Evolutionary conservation across 2,113 vertebrate species (phyloP), one percentile per base, ranked within the genome.

Genomic region (Syrmaticus mikado): DNA sequence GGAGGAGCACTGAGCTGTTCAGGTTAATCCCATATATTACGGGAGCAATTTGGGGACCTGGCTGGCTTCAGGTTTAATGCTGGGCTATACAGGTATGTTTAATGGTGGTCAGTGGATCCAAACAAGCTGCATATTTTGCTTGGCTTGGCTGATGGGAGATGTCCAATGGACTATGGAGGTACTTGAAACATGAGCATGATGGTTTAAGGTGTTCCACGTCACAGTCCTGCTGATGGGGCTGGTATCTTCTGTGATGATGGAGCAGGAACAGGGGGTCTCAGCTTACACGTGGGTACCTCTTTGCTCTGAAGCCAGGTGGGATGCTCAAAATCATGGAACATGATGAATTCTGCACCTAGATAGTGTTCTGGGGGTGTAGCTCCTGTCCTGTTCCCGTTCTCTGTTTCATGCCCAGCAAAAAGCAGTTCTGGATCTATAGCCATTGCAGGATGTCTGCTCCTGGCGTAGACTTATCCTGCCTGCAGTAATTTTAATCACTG

Each of bases 391-490:
- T 16, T 8, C 38, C 11, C 4, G 32, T 34, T 30, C 8, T 66
- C 45, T 36, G 10, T 43, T 15, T 28, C 28, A 3, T 25, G 38
- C 10, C 25, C n/a, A 41, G 19, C 5, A 25, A 13, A 36, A 45
- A 7, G 19, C 34, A 12, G 30, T 14, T 22, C 48, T 52, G 78
- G 45, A 11, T 25, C 32, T 4, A 0, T 1, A 62, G 22, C 19
- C 18, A 2, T 14, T 4, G 36, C 6, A 11, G 2, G 28, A n/a
- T 8, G 6, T 0, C 9, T 38, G 32, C 13, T 68, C 19, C 41
- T 57, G 53, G 13, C 3, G 8, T 10, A 71, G 50, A 6, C 12
- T 27, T 72, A 48, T 32, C 27, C 58, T 40, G 55, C 24, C 11
- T 45, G 30, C 0, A 1, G 30, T 70, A 3, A 45, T 38, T 74